A percentile compares a stretch with the other conserved stretches of the same genome.
Evolutionary conservation across 2,888 invertebrate species (phyloP).

Genomic region (Netelia virgata): DNA sequence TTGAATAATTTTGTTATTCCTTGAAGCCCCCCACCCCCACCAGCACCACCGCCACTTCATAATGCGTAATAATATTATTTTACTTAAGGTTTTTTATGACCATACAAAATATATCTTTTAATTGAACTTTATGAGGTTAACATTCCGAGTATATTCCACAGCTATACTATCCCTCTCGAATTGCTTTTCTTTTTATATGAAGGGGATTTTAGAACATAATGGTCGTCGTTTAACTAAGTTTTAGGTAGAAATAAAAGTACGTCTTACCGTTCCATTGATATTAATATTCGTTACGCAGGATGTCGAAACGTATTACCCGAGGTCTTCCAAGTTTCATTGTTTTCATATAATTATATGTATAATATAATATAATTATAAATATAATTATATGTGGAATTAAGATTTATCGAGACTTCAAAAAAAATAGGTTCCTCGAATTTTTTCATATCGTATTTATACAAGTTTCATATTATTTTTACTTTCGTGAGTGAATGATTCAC

Average conservation of each 20-base stretch:
- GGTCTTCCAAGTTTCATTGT: conserved; percentile 39
- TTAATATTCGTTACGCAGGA: conserved; percentile 20
- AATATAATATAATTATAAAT: neutral
- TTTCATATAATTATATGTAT: neutral
- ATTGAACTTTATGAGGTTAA: conserved; percentile 18
- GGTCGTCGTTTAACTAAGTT: conserved; percentile 11
- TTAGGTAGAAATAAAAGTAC: conserved; percentile 11
- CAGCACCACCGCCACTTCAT: conserved; percentile 30
- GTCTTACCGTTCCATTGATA: conserved; percentile 51
- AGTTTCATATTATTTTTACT: conserved; percentile 1
- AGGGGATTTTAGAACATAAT: neutral
- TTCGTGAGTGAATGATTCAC: conserved; percentile 43
- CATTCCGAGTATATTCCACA: conserved; percentile 25
- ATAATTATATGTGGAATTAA: neutral
- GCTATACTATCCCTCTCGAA: neutral
- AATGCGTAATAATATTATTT: conserved; percentile 41
- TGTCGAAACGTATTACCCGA: neutral
- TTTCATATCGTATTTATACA: conserved; percentile 10
- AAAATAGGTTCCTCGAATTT: neutral
- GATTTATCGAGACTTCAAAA: neutral
- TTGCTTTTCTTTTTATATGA: conserved; percentile 30
- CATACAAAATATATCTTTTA: neutral
- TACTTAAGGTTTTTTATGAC: conserved; percentile 41
- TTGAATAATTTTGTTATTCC: conserved; percentile 10
- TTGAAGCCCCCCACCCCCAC: too few relatives aligned